A percentile compares a stretch with the other conserved stretches of the same genome.
These are phyloP conservation scores for Echiichthys vipera DNA, from an alignment of 2,797 vertebrate species.

Conservation along the genomic window DNA sequence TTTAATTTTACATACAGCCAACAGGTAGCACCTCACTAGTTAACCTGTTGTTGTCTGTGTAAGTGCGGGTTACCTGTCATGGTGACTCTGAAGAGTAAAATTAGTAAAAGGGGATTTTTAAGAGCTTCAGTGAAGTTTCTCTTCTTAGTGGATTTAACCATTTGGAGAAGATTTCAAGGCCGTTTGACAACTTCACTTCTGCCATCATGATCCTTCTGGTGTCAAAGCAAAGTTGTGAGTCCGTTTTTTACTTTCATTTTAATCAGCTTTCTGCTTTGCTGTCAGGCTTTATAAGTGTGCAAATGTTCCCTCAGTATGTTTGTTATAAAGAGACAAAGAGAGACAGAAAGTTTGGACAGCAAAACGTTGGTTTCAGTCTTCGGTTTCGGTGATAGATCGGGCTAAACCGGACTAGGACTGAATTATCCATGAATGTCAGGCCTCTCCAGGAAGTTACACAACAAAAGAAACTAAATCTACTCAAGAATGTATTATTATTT, in stretches of 20 bases:
- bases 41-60: neutral
- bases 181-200: no score
- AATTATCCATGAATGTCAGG: no score
- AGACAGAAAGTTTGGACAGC: neutral
- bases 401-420: no score
- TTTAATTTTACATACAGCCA: neutral
- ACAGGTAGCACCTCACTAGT: neutral
- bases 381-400: neutral
- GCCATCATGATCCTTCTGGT: neutral
- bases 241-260: neutral
- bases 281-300: neutral
- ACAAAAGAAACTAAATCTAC: no score
- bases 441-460: no score
- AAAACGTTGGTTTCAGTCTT: neutral
- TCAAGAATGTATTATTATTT: no score
- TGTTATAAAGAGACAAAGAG: neutral
- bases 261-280: neutral
- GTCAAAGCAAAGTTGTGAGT: neutral
- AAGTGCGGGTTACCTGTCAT: neutral
- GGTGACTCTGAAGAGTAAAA: no score
- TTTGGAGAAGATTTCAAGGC: neutral
- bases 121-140: no score
- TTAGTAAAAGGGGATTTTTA: no score
- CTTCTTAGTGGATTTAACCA: neutral
- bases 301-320: no score